Percentiles rank a stretch among this genome's conserved stretches.
Conservation (phyloP, 2,113 vertebrate species). For the Leptocoma aspasia region DNA sequence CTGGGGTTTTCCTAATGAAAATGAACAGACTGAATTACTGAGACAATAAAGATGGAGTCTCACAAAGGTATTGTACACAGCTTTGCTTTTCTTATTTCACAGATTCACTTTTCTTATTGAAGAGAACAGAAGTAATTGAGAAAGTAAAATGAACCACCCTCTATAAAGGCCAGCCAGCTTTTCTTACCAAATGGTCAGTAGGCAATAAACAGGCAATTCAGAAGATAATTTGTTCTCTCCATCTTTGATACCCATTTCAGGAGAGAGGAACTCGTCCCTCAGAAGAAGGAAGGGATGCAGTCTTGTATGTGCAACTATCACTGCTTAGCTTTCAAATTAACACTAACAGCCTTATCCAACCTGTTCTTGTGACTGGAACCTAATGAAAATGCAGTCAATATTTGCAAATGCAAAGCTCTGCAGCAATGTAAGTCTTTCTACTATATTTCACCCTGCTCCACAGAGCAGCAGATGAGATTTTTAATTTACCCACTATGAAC, state of each 20-base stretch:
- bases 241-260: neutral
- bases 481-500: neutral
- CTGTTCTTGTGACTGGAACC: neutral
- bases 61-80: neutral
- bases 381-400: neutral
- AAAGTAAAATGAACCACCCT: neutral
- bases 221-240: neutral
- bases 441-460: neutral
- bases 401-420: constrained; percentile 8
- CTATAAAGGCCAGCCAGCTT: neutral
- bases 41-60: neutral
- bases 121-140: neutral
- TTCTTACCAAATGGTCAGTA: neutral
- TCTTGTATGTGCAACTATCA: neutral
- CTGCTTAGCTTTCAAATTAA: neutral
- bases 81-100: neutral
- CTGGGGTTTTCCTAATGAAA: neutral
- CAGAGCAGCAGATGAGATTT: neutral
- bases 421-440: neutral
- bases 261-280: neutral
- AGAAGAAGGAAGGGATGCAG: neutral
- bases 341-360: neutral
- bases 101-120: neutral
- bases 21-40: neutral
- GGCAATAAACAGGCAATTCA: neutral